Evolutionary conservation across 2,888 invertebrate species (phyloP).

Genomic region (Ariolimax columbianus): DNA sequence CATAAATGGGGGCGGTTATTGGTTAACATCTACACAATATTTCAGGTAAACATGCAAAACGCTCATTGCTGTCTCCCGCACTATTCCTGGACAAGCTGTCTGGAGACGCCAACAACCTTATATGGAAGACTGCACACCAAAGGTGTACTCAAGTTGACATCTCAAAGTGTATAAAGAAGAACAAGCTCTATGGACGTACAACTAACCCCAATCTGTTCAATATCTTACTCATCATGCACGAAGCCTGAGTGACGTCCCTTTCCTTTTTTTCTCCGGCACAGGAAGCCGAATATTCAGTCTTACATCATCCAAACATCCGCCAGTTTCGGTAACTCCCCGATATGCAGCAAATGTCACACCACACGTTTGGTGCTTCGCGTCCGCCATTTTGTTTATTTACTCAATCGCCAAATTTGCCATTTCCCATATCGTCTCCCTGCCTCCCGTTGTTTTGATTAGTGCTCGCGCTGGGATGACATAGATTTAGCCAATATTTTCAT

Average conservation of each 20-base stretch:
- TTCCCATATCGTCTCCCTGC: not conserved
- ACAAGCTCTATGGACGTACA: too few relatives aligned
- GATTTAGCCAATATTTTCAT: constrained; percentile 13
- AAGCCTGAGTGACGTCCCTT: not conserved
- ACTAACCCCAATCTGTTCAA: too few relatives aligned
- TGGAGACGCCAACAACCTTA: too few relatives aligned
- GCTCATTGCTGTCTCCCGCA: too few relatives aligned
- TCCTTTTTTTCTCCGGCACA: not conserved
- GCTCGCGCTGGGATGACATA: not conserved
- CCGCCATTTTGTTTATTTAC: constrained; percentile 8
- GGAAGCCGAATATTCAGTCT: not conserved
- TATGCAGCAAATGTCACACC: not conserved
- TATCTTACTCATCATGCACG: too few relatives aligned
- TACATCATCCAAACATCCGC: not conserved
- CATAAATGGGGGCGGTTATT: too few relatives aligned
- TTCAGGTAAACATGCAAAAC: too few relatives aligned
- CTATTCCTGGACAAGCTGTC: too few relatives aligned
- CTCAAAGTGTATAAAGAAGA: too few relatives aligned
- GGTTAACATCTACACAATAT: too few relatives aligned
- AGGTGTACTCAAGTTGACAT: too few relatives aligned
- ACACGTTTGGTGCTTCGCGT: not conserved
- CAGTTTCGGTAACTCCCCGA: not conserved
- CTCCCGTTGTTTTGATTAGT: not conserved
- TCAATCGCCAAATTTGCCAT: not conserved
- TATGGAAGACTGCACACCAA: too few relatives aligned